These are phyloP conservation scores for Heliconius eleuchia DNA, from an alignment of 1,140 invertebrate genomes.

Conservation along the genomic window DNA sequence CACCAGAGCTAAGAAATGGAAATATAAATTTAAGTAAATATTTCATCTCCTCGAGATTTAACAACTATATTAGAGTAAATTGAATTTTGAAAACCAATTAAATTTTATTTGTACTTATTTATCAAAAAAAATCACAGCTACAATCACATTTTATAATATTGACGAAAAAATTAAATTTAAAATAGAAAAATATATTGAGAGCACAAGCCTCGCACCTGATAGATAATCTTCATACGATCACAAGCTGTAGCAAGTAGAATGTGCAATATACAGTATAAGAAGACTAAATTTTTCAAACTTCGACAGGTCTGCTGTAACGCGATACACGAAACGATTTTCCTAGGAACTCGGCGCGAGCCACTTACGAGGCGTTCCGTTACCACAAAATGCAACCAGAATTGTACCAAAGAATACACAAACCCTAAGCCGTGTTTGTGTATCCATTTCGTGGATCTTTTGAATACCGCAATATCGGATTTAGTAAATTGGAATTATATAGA, in stretches of 20 bases:
- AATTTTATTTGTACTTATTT: neutral
- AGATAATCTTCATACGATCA: constrained; percentile 13
- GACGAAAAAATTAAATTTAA: neutral
- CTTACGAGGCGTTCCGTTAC: constrained; percentile 42
- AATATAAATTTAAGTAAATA: too few species aligned
- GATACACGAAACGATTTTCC: constrained; percentile 32
- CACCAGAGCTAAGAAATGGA: too few species aligned
- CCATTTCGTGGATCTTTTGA: constrained; percentile 48
- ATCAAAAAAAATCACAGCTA: too few species aligned
- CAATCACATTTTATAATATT: too few species aligned
- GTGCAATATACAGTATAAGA: constrained; percentile 10
- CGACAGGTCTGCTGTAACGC: constrained; percentile 16
- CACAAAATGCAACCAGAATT: constrained; percentile 52
- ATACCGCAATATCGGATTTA: constrained; percentile 37
- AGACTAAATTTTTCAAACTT: constrained; percentile 24
- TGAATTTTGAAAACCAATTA: neutral
- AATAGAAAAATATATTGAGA: neutral
- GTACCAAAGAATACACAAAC: constrained; percentile 43
- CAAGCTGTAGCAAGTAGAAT: neutral
- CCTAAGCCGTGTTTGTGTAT: constrained; percentile 52
- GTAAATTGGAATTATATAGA: constrained; percentile 28
- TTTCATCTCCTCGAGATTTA: too few species aligned
- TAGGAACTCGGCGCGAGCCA: constrained; percentile 28
- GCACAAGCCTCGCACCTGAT: neutral
- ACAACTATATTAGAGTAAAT: neutral